Evolutionary conservation across 2,113 vertebrate species (phyloP), one percentile per base, ranked within the genome.

Genomic region (Limnothrissa miodon): DNA sequence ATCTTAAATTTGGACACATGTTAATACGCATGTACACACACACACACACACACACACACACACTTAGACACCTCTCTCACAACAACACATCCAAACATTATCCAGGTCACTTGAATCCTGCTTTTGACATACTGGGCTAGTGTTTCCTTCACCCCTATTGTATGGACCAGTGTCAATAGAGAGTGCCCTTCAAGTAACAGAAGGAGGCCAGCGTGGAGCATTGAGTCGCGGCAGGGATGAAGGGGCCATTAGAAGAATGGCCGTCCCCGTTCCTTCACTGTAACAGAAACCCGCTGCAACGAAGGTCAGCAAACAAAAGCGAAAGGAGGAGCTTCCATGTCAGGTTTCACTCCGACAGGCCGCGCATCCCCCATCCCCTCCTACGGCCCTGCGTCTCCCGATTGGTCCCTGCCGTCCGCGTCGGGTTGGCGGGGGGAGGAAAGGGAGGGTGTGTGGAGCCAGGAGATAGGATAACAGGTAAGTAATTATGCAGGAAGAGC

Each of bases 161-260:
- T 93, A 93, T 93, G 91, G 91, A 89, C 86, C 83, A 83, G 85
- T 78, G 86, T 94, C 91, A 95, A 94, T 92, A 92, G 90, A 89
- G 85, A 88, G 86, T 80, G 45, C 84, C 82, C 86, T 82, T 78
- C 83, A 86, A 88, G 89, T 92, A 91, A 93, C 92, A 91, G 91
- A 91, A 92, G 91, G 90, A 91, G 90, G 85, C 86, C 87, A 81
- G 86, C 81, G 90, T 90, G 87, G 90, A 91, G 87, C 62, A 85
- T 8, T 86, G 87, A 92, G 87, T 74, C 86, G 83, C 79, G 84
- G 85, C 88, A 88, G 88, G 87, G 89, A 90, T 87, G 91, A 87
- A 89, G 89, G 92, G 86, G 86, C 92, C 80, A 89, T 93, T 90
- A 90, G 92, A 89, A 89, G 89, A 91, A 91, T 88, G 91, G 89